Conservation (phyloP, 2,888 invertebrate species). For the Byasa hedistus region DNA sequence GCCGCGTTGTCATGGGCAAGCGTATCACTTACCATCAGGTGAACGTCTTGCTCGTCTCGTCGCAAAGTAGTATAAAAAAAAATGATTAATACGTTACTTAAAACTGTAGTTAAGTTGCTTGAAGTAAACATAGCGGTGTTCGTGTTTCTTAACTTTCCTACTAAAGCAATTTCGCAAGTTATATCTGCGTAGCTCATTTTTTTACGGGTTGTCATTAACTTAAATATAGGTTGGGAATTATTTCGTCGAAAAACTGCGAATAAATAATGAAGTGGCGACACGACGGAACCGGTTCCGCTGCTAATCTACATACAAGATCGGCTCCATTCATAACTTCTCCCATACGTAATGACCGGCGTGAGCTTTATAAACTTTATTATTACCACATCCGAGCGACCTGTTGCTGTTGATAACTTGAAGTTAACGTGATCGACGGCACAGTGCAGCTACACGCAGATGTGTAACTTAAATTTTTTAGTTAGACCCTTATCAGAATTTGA, state of each 20-base stretch:
- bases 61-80: too few relatives aligned
- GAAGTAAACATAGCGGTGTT: too few relatives aligned
- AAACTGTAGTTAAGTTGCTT: too few relatives aligned
- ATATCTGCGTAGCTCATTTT: too few relatives aligned
- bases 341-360: slow-evolving; percentile 22
- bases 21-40: too few relatives aligned
- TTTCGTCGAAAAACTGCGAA: background rate
- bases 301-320: slow-evolving; percentile 27
- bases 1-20: too few relatives aligned
- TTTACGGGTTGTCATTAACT: background rate
- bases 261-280: slow-evolving; percentile 18
- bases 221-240: background rate
- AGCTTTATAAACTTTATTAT: slow-evolving; percentile 23
- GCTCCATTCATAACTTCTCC: slow-evolving; percentile 29
- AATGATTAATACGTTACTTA: too few relatives aligned
- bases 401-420: slow-evolving; percentile 21
- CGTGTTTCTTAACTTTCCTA: too few relatives aligned
- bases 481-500: too few relatives aligned
- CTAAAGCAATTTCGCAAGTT: too few relatives aligned
- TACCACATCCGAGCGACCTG: slow-evolving; percentile 23
- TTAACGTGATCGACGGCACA: slow-evolving; percentile 23
- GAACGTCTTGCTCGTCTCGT: too few relatives aligned
- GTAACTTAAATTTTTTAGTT: background rate
- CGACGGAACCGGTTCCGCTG: slow-evolving; percentile 7
- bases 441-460: slow-evolving; percentile 8